Base-by-base conservation (phyloP, 2,797 vertebrate genomes). In the Cryptoblepharus egeriae region DNA sequence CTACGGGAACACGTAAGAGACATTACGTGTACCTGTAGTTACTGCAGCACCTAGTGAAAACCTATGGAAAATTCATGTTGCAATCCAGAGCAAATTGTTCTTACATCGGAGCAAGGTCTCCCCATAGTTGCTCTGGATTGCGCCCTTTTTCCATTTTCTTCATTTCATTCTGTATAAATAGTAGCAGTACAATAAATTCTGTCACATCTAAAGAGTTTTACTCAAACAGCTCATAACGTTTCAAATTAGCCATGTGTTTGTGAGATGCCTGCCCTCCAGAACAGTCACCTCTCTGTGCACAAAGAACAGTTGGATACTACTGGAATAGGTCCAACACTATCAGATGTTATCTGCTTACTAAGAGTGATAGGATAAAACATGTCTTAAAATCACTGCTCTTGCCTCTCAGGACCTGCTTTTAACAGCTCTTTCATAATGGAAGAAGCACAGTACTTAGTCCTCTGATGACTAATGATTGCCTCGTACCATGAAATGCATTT, bases 371-470 rank as follows among this genome's bases (percentile, higher is more conserved):
- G 81, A 87, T 35, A 69, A 79, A 83, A 75, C 5, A 67, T 78
- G 11, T n/a, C 10, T 3, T 28, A 42, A 77, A 79, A 35, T 28
- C 71, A 26, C 58, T 79, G 64, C 78, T 67, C 49, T 69, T 83
- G 80, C 39, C 65, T 89, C 61, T 20, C 69, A 84, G 76, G 58
- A 58, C 52, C 0, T 0, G 0, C 30, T 83, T 75, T 67, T 73
- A 88, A 67, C 32, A 68, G 30, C 72, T 82, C 75, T 85, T 87
- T 64, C 60, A 77, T 72, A 86, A 0, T 16, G 76, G 69, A 90
- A 63, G 55, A 79, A 83, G 67, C 1, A 0, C 1, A 4, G 69
- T 28, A 45, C 65, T 87, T 45, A 75, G 77, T 16, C 1, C 71
- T 64, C 81, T 80, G 82, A 8, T 70, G 74, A 84, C 28, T 55